A percentile compares a stretch with the other conserved stretches of the same genome.
These are phyloP conservation scores for Liparis tanakae DNA, from an alignment of 2,797 vertebrate genomes.

Conservation along the genomic window DNA sequence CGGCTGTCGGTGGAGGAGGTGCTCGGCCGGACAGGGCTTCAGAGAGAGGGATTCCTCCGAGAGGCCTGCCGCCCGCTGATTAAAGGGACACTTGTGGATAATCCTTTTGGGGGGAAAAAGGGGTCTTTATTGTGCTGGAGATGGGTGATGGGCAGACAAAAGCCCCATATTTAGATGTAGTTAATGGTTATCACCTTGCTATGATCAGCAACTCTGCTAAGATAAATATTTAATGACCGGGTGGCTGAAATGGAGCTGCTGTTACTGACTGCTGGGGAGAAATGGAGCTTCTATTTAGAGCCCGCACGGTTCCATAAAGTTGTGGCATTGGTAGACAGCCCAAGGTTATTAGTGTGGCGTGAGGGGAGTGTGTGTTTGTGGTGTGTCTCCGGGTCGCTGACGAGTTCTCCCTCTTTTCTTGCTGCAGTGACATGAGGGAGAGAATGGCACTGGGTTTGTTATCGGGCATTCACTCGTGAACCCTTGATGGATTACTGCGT, in stretches of 20 bases:
- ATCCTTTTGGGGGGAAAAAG: slow-evolving; percentile 72
- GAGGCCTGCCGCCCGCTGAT: slow-evolving; percentile 78
- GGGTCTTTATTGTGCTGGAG: slow-evolving; percentile 67
- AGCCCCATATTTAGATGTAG: slow-evolving; percentile 72
- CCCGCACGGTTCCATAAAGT: slow-evolving; percentile 75
- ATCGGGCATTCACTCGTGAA: slow-evolving; percentile 68
- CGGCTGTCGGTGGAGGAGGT: slow-evolving; percentile 77
- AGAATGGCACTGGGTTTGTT: slow-evolving; percentile 63
- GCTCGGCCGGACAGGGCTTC: slow-evolving; percentile 81
- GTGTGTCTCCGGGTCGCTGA: slow-evolving; percentile 61
- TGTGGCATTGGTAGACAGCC: slow-evolving; percentile 81
- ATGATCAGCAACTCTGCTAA: slow-evolving; percentile 73
- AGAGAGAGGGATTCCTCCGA: slow-evolving; percentile 81
- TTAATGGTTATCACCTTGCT: slow-evolving; percentile 81
- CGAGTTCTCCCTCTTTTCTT: slow-evolving; percentile 62
- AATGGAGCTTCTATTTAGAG: slow-evolving; percentile 81
- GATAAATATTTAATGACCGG: slow-evolving; percentile 85
- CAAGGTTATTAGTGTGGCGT: slow-evolving; percentile 85
- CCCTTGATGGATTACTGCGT: slow-evolving; percentile 64
- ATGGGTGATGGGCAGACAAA: slow-evolving; percentile 28
- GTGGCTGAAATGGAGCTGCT: slow-evolving; percentile 82
- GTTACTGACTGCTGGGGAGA: slow-evolving; percentile 80
- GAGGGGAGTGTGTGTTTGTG: slow-evolving; percentile 66
- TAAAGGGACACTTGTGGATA: slow-evolving; percentile 84
- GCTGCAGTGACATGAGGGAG: slow-evolving; percentile 61